Evolutionary conservation across 1,140 invertebrate genomes (phyloP).

Genomic region (Aricia agestis): DNA sequence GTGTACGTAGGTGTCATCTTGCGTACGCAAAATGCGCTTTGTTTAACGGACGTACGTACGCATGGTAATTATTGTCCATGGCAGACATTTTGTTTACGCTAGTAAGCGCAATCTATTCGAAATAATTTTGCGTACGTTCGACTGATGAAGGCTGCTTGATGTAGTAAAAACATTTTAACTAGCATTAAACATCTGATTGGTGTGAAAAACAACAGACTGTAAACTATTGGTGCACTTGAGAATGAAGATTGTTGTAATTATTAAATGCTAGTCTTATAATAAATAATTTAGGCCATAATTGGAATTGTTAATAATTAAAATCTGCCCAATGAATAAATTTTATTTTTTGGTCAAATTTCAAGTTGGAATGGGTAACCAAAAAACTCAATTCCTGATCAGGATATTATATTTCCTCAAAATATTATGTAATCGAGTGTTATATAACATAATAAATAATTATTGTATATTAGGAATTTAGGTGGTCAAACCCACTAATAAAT

Average conservation of each 20-base stretch:
- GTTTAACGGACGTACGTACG: no score
- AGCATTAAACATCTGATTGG: no score
- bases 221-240: no score
- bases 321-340: background rate
- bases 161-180: no score
- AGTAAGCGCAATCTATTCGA: no score
- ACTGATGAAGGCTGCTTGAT: no score
- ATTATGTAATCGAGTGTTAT: background rate
- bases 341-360: background rate
- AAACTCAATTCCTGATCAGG: slow-evolving; percentile 5
- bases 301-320: background rate
- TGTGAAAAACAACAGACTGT: no score
- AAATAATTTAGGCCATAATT: background rate
- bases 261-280: background rate
- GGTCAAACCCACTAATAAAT: no score
- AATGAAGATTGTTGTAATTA: background rate
- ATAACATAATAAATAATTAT: background rate
- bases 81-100: no score
- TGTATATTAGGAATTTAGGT: background rate
- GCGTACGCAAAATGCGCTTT: no score
- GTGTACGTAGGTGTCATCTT: background rate
- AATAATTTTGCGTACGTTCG: no score
- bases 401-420: slow-evolving; percentile 6
- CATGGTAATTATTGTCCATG: no score
- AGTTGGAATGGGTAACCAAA: background rate